Evolutionary conservation across 2,113 vertebrate genomes (phyloP).

Genomic region (Eolophus roseicapilla): DNA sequence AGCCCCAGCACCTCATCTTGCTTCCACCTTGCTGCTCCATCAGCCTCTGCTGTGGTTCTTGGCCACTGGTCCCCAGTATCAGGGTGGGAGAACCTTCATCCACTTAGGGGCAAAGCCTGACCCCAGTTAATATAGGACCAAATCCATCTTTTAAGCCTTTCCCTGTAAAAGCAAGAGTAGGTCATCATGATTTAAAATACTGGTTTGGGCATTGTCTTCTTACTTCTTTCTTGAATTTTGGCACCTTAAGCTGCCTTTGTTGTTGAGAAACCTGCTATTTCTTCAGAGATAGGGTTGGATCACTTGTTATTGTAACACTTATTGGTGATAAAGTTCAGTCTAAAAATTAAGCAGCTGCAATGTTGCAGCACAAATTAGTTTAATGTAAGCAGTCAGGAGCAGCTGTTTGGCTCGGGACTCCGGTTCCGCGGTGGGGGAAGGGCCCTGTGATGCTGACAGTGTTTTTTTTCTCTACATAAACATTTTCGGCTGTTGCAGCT

Average conservation of each 20-base stretch:
- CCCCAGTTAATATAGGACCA: background rate
- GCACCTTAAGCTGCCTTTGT: slow-evolving; percentile 62
- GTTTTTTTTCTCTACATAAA: slow-evolving; percentile 85
- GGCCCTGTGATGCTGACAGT: slow-evolving; percentile 78
- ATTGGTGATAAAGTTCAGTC: slow-evolving; percentile 83
- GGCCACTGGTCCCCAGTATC: fast-evolving
- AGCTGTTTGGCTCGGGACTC: slow-evolving; percentile 84
- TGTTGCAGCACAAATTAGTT: slow-evolving; percentile 87
- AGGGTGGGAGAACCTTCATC: background rate
- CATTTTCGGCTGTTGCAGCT: slow-evolving; percentile 87
- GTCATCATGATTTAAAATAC: slow-evolving; percentile 15
- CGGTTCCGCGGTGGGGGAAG: slow-evolving; percentile 76
- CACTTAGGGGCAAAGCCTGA: background rate
- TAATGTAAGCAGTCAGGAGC: slow-evolving; percentile 87
- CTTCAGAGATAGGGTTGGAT: slow-evolving; percentile 74
- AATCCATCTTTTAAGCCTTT: slow-evolving; percentile 42
- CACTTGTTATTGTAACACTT: slow-evolving; percentile 84
- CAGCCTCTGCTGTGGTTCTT: background rate
- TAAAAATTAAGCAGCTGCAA: slow-evolving; percentile 86
- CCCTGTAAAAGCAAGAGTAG: slow-evolving; percentile 22
- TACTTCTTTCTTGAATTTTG: slow-evolving; percentile 33
- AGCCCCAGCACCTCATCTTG: background rate
- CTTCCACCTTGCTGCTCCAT: background rate
- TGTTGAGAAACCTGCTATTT: slow-evolving; percentile 72
- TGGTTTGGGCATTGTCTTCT: slow-evolving; percentile 16